Percentiles rank a stretch among this genome's conserved stretches.
Evolutionary conservation across 2,113 vertebrate species (phyloP).

Genomic region (Felis chaus): DNA sequence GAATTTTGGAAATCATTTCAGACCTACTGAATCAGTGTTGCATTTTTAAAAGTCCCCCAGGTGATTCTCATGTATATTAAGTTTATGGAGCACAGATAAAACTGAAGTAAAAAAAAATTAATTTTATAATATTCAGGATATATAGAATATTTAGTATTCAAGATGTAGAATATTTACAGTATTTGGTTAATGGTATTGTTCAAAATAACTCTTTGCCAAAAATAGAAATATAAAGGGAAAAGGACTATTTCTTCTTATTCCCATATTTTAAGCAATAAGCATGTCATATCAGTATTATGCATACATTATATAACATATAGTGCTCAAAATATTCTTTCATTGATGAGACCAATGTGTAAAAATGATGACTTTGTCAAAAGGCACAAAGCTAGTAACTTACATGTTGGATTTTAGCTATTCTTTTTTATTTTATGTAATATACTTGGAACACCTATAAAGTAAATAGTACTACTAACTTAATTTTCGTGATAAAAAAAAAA

Average conservation of each 20-base stretch:
- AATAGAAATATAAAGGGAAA: slow-evolving; percentile 23
- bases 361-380: background rate
- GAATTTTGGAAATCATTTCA: background rate
- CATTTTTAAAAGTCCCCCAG: background rate
- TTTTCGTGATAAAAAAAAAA: background rate
- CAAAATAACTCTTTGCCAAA: background rate
- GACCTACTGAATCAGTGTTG: background rate
- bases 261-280: background rate
- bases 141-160: background rate
- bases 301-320: background rate
- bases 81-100: background rate
- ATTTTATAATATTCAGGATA: background rate
- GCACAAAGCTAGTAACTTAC: background rate
- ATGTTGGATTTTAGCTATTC: background rate
- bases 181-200: slow-evolving; percentile 7
- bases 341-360: background rate
- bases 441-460: background rate
- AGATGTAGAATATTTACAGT: background rate
- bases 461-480: background rate
- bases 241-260: background rate
- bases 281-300: background rate
- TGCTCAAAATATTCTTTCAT: background rate
- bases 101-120: background rate
- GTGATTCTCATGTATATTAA: background rate
- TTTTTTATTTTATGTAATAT: background rate